A percentile compares a stretch with the other conserved stretches of the same genome.
Evolutionary conservation across 2,113 vertebrate genomes (phyloP).

Genomic region (Pachyramphus minor): DNA sequence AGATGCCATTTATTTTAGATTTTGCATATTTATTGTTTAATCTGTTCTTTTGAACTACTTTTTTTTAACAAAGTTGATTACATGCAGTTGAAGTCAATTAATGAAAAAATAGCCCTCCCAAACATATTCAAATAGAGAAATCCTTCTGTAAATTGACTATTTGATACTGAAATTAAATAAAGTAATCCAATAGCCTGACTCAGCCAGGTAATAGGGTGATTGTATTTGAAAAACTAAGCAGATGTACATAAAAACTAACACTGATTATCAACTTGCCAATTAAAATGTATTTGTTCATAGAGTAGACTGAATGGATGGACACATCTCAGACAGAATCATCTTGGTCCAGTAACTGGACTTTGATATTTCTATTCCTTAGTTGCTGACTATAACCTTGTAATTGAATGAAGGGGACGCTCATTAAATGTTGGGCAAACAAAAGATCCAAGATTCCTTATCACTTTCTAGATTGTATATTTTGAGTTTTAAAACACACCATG

Average conservation of each 20-base stretch:
- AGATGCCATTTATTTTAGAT: background rate
- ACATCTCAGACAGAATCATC: background rate
- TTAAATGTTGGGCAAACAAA: background rate
- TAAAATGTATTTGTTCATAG: background rate
- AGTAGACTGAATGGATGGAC: background rate
- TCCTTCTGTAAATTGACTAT: background rate
- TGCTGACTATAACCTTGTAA: background rate
- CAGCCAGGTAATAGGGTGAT: background rate
- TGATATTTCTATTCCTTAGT: background rate
- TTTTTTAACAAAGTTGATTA: background rate
- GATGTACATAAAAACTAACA: background rate
- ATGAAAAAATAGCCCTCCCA: background rate
- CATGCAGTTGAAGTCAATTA: background rate
- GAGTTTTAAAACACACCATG: background rate
- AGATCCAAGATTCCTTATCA: background rate
- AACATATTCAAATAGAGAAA: background rate
- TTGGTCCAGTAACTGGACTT: background rate
- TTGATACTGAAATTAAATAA: slow-evolving; percentile 4
- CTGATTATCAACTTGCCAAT: background rate
- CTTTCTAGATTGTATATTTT: background rate
- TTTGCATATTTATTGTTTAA: background rate
- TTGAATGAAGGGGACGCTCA: background rate
- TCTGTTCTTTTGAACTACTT: background rate
- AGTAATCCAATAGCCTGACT: background rate
- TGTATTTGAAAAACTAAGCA: background rate